Base-by-base conservation (phyloP, 35 echinoderm and acorn worm species). In the Anneissia japonica region DNA sequence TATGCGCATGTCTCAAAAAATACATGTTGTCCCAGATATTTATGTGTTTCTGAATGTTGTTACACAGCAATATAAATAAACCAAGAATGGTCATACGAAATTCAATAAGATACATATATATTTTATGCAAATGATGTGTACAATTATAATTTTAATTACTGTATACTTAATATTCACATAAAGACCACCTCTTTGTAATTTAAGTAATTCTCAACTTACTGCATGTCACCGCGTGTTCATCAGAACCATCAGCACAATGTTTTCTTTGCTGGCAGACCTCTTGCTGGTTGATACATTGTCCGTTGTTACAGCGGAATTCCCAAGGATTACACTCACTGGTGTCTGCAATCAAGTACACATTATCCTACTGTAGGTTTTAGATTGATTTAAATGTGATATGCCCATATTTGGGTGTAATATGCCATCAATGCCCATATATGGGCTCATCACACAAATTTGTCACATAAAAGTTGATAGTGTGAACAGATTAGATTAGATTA, bases 241-340 rank as follows among this genome's bases (percentile, higher is more conserved):
- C 88, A 13, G 81, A 84, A 6, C 72, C 88, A 64, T 90, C 88
- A 19, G 28, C 33, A 38, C 88, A 90, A 34, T 90, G 73, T 37
- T 77, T 13, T 29, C 30, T 26, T 37, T 51, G 76, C 23, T 90
- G 81, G 34, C 88, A 90, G 0, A 77, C 75, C 16, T 35, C 19
- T 41, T 75, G 46, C 5, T 46, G 30, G 28, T 81, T 72, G 29
- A 90, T 64, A n/a, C 88, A 90, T 3, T 46, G 82, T 33, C 82
- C 16, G 37, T 84, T 81, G 39, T 84, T 74, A 79, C 88, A 90
- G 26, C 46, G 81, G 32, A 84, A 90, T 12, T 76, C 11, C 28
- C 87, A 79, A 74, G 87, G 87, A 38, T 55, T 38, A 83, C 87
- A 89, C 7, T 33, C 34, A 39, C 32, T 37, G 0, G 6, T 38